A percentile compares a stretch with the other conserved stretches of the same genome.
Conservation (phyloP, 2,797 vertebrate species). For the Halcyon leucocephala region DNA sequence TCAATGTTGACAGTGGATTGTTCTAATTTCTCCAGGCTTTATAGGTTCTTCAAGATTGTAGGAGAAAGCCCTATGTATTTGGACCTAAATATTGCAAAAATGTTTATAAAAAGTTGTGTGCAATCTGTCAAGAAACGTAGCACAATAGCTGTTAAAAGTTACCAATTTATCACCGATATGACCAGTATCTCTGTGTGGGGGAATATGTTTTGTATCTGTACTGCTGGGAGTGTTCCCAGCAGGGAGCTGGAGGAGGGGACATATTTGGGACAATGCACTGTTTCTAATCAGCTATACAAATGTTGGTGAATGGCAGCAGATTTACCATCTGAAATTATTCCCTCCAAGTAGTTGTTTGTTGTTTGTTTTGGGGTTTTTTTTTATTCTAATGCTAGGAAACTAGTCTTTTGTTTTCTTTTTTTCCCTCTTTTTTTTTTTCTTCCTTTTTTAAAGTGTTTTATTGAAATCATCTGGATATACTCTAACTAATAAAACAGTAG, state of each 20-base stretch:
- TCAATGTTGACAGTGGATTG: background rate
- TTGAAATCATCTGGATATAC: slow-evolving; percentile 80
- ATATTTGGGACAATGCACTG: slow-evolving; percentile 3
- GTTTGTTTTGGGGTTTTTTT: background rate
- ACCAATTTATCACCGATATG: background rate
- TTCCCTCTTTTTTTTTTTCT: background rate
- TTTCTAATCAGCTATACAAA: slow-evolving; percentile 64
- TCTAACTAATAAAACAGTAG: slow-evolving; percentile 72
- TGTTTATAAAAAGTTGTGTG: background rate
- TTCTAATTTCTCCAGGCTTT: background rate
- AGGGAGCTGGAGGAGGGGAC: background rate
- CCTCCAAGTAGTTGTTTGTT: slow-evolving; percentile 46
- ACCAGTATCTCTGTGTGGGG: background rate
- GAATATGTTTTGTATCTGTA: background rate
- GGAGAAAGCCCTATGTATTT: background rate
- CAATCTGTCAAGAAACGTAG: background rate
- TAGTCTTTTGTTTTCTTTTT: background rate
- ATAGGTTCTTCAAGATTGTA: background rate
- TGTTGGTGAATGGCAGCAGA: slow-evolving; percentile 70
- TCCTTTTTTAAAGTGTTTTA: slow-evolving; percentile 44
- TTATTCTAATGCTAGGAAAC: slow-evolving; percentile 76
- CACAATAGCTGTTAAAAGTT: background rate
- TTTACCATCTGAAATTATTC: slow-evolving; percentile 76
- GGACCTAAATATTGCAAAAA: background rate
- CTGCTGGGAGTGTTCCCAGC: background rate